Base-by-base conservation (phyloP, 2,888 invertebrate genomes). In the Leptopilina myrica region DNA sequence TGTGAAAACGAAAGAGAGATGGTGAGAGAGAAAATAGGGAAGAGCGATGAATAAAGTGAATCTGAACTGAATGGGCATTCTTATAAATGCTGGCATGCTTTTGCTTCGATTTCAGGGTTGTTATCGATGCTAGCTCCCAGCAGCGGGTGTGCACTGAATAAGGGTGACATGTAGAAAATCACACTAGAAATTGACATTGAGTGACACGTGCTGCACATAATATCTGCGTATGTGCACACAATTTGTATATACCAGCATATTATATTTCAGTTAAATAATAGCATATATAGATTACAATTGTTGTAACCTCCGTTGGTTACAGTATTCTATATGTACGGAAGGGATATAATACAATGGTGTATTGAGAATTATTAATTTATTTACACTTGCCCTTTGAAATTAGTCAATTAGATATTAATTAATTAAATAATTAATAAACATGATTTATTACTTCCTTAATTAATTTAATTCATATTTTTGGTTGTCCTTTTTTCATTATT, bases 81-180 rank as follows among this genome's bases (percentile, higher is more conserved):
- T 49, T 49, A 49, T 49, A 67, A 67, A 67, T 67, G 49, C 67
- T 67, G 67, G 67, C 46, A 46, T 67, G 67, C 49, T 66, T 43
- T 49, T 49, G 49, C 67, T 69, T 26, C 49, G 49, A 69, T 69
- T 49, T 69, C 67, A 69, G 49, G 26, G 49, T 69, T 69, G 67
- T 69, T 69, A 69, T 69, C 67, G 67, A 69, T 69, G 67, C 62
- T 20, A 20, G 62, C 67, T 69, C 26, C 49, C 49, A 49, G 67
- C 67, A 67, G 49, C 49, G 49, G 49, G 67, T 69, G 26, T 33
- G 33, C 49, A 49, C 62, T 62, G 62, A 62, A 62, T 62, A 49
- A 69, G 49, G 67, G 67, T 69, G 67, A 49, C 49, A 69, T 69
- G 67, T 26, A 69, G 20, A 69, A 69, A 69, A 69, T 69, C 67